Evolutionary conservation across 2,113 vertebrate genomes (phyloP).

Genomic region (Mus spicilegus): DNA sequence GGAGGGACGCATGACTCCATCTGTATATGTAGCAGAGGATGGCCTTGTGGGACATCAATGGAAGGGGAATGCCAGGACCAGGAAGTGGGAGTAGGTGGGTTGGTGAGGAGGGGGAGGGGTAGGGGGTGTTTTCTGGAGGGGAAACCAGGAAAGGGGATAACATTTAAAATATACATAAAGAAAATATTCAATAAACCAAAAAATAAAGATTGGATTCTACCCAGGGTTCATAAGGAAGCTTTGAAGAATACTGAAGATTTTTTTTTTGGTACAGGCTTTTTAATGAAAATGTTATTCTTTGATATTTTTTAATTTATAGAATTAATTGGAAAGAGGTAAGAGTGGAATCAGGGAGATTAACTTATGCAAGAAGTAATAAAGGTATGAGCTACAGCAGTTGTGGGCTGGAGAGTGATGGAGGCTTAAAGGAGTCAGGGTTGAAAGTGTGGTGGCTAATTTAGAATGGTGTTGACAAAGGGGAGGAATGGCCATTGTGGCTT

Average conservation of each 20-base stretch:
- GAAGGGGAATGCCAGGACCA: too few species aligned
- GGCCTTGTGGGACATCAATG: too few species aligned
- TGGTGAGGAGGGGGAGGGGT: too few species aligned
- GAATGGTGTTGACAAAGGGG: not conserved
- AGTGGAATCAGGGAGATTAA: not conserved
- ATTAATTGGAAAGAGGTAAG: not conserved
- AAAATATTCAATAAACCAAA: too few species aligned
- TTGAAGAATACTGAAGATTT: slow-evolving; percentile 4
- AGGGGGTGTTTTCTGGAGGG: too few species aligned
- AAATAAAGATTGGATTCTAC: not conserved
- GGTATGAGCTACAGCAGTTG: not conserved
- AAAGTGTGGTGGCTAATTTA: not conserved
- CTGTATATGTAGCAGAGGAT: too few species aligned
- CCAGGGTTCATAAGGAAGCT: not conserved
- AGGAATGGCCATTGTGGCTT: not conserved
- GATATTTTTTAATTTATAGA: not conserved
- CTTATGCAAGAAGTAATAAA: not conserved
- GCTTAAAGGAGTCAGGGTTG: not conserved
- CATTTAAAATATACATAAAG: too few species aligned
- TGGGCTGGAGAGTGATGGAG: not conserved
- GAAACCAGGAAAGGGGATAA: too few species aligned
- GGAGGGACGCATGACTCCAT: too few species aligned
- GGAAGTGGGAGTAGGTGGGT: too few species aligned
- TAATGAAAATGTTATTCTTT: not conserved
- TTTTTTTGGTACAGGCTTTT: not conserved